Base-by-base conservation (phyloP, 2,113 vertebrate species). In the Perca fluviatilis region DNA sequence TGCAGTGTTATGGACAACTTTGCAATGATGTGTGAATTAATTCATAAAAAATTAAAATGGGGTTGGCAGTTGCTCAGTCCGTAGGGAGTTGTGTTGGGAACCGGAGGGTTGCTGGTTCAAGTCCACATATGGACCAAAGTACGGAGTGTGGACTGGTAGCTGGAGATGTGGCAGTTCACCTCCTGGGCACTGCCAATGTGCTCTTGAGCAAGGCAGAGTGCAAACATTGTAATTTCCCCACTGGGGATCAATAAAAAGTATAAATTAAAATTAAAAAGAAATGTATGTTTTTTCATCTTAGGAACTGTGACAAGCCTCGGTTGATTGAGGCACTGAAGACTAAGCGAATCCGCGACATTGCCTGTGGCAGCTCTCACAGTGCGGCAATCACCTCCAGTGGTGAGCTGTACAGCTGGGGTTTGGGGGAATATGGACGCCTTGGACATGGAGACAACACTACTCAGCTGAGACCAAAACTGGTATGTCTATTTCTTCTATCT, bases 221-320 rank as follows among this genome's bases (percentile, higher is more conserved):
- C 9, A 2, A 43, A 11, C 40, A 43, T 43, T 43, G 9, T 43
- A 43, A 43, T 43, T 11, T 43, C 40, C 40, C 40, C 40, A 43
- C 40, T 43, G 9, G 40, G 10, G 40, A 43, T 43, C 9, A 43
- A 43, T 43, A 43, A 10, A 43, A 43, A 11, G 9, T 43, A 43
- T 43, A 40, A 9, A 11, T 43, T 43, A 40, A 40, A 40, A 40
- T 40, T 1, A 40, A 11, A 43, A 61, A 56, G 6, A 49, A 11
- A 33, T 13, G 0, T 13, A 5, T 23, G 0, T n/a, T 60, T 60
- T 66, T 49, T 11, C 0, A 1, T 50, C n/a, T 14, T 21, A 99
- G 98, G 98, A 99, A 99, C 93, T 99, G 98, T 90, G 98, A 99
- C 93, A 99, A 99, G 72, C 98, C 98, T 6, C 95, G 98, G 14